These are phyloP conservation scores for Xyrichtys novacula DNA, from an alignment of 2,797 vertebrate species.

Conservation along the genomic window DNA sequence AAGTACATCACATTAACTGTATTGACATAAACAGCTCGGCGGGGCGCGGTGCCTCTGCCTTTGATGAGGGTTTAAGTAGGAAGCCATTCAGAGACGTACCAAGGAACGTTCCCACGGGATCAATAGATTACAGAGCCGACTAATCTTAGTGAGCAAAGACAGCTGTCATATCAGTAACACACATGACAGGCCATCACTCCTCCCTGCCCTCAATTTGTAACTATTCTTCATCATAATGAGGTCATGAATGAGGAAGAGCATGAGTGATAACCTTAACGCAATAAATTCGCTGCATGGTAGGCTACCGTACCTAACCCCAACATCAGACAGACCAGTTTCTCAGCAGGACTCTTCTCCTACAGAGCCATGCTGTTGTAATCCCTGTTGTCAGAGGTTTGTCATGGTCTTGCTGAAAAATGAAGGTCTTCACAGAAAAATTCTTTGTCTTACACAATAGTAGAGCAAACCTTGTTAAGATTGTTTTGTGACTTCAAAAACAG, in stretches of 20 bases:
- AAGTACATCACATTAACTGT: conserved; percentile 81
- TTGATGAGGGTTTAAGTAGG: conserved; percentile 83
- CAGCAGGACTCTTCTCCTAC: no score
- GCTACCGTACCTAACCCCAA: no score
- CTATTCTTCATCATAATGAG: conserved; percentile 66
- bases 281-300: no score
- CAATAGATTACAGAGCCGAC: conserved; percentile 79
- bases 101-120: conserved; percentile 77
- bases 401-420: no score
- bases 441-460: no score
- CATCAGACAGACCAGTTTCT: no score
- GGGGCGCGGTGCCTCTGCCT: conserved; percentile 67
- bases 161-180: conserved; percentile 65
- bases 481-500: no score
- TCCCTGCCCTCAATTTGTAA: conserved; percentile 60
- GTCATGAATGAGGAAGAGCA: conserved; percentile 48
- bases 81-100: conserved; percentile 78
- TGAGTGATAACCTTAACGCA: conserved; percentile 2
- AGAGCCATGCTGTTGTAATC: no score
- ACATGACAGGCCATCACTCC: conserved; percentile 49
- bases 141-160: conserved; percentile 72
- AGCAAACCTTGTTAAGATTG: no score
- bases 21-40: conserved; percentile 81
- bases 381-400: no score
- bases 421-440: no score